Conservation (phyloP, 2,888 invertebrate genomes). For the Micropterix aruncella region DNA sequence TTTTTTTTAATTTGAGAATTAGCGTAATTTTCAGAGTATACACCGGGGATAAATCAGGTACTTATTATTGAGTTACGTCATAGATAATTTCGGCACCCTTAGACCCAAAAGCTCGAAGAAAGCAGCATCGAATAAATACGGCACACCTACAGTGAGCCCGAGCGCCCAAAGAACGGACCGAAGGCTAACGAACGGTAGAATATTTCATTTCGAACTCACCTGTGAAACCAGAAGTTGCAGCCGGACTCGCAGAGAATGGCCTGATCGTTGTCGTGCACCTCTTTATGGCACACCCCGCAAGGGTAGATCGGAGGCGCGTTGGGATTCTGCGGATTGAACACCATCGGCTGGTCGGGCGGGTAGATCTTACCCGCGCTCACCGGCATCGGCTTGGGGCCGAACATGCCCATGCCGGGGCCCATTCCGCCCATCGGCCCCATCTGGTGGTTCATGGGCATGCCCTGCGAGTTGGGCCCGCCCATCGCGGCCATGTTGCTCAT, state of each 20-base stretch:
- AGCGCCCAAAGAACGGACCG: too few relatives aligned
- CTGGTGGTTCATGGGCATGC: slow-evolving; percentile 16
- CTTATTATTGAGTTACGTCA: too few relatives aligned
- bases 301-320: slow-evolving; percentile 97
- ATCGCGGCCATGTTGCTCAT: slow-evolving; percentile 39
- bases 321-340: slow-evolving; percentile 95
- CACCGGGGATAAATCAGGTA: too few relatives aligned
- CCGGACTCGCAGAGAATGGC: slow-evolving; percentile 95
- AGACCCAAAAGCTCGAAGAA: too few relatives aligned
- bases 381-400: slow-evolving; percentile 82
- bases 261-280: slow-evolving; percentile 97
- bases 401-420: slow-evolving; percentile 43
- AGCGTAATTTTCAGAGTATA: too few relatives aligned
- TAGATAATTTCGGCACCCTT: too few relatives aligned
- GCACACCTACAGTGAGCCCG: too few relatives aligned
- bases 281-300: slow-evolving; percentile 95
- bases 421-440: slow-evolving; percentile 40
- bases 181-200: not conserved
- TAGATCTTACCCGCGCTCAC: slow-evolving; percentile 87
- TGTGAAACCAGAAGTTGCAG: slow-evolving; percentile 98
- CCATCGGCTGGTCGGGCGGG: slow-evolving; percentile 93
- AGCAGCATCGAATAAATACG: too few relatives aligned
- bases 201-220: slow-evolving; percentile 41
- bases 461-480: slow-evolving; percentile 24
- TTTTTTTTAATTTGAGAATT: too few relatives aligned